phyloP scores from a whole-genome alignment of 2,888 invertebrate species.

The Mechanitis mazaeus region DNA sequence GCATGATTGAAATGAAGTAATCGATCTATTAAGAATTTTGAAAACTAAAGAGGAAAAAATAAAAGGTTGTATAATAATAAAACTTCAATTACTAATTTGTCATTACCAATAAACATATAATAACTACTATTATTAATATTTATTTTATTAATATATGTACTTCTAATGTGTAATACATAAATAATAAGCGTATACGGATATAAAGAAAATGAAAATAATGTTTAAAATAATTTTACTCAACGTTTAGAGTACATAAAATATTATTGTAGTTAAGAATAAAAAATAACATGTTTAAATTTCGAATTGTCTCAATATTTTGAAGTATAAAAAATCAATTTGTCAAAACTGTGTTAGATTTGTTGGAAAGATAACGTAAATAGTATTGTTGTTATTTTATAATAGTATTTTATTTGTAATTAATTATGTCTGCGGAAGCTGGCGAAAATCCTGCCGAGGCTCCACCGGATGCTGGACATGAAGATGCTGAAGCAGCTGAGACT shows the following conservation, averaged over 20 bases:
- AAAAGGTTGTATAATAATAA: no score
- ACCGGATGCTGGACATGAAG: slow-evolving; percentile 24
- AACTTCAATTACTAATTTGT: no score
- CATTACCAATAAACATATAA: no score
- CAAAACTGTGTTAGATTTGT: neutral
- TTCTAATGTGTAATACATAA: no score
- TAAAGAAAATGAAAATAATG: neutral
- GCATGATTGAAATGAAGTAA: neutral
- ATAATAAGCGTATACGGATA: no score
- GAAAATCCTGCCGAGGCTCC: slow-evolving; percentile 32
- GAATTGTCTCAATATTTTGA: slow-evolving; percentile 3
- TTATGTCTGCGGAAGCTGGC: slow-evolving; percentile 43
- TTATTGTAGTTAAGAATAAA: neutral
- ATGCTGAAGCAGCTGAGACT: slow-evolving; percentile 20
- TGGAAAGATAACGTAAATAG: neutral
- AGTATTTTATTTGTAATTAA: slow-evolving; percentile 25
- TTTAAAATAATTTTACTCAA: neutral
- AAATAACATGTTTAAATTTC: neutral
- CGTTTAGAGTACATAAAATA: no score
- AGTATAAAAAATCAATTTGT: neutral
- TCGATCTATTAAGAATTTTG: no score
- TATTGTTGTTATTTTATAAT: slow-evolving; percentile 17
- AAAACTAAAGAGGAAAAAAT: no score
- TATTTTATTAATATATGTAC: no score
- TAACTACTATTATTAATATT: no score